phyloP scores from a whole-genome alignment of 2,888 invertebrate genomes.

The Phyto melanocephala region DNA sequence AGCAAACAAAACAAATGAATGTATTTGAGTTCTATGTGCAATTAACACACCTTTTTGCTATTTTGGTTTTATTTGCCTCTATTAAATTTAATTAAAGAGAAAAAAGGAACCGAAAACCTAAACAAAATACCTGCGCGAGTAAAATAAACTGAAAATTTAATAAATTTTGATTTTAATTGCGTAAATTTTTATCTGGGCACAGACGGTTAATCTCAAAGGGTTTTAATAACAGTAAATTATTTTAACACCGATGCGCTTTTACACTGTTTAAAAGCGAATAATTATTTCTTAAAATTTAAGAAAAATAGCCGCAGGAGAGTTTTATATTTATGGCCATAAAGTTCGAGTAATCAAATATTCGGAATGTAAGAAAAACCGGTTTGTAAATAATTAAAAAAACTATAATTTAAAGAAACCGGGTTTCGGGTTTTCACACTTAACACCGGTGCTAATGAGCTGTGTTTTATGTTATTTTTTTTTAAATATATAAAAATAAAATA shows the following conservation, averaged over 20 bases:
- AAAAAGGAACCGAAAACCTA: not conserved
- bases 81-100: slow-evolving; percentile 56
- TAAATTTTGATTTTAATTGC: slow-evolving; percentile 58
- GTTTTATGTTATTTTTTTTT: too few relatives aligned
- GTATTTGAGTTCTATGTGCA: slow-evolving; percentile 58
- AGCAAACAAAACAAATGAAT: slow-evolving; percentile 34
- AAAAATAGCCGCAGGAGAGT: too few relatives aligned
- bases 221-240: slow-evolving; percentile 26
- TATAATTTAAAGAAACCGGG: too few relatives aligned
- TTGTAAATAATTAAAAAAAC: too few relatives aligned
- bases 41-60: slow-evolving; percentile 61
- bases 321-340: too few relatives aligned
- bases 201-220: slow-evolving; percentile 37
- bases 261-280: not conserved
- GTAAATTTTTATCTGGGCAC: slow-evolving; percentile 46
- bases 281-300: too few relatives aligned
- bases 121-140: not conserved
- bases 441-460: too few relatives aligned
- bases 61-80: slow-evolving; percentile 57
- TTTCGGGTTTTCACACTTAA: too few relatives aligned
- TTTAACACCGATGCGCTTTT: slow-evolving; percentile 13
- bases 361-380: too few relatives aligned
- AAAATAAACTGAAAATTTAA: slow-evolving; percentile 46
- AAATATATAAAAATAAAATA: too few relatives aligned
- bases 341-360: too few relatives aligned